Conservation (phyloP, 37 sponge, comb jelly and placozoan species). For the Spongilla lacustris region DNA sequence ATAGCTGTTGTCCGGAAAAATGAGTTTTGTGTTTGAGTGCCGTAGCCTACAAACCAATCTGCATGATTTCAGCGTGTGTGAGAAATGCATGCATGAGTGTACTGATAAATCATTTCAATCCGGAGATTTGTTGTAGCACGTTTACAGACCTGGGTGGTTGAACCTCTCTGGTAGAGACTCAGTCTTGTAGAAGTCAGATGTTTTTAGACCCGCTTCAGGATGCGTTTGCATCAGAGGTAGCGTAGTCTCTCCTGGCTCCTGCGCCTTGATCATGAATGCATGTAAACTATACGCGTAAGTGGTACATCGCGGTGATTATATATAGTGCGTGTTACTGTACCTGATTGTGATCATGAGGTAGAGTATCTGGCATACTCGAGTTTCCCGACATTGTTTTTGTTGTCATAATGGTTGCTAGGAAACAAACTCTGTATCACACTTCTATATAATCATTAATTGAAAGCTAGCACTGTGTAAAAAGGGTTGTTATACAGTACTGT, state of each 20-base stretch:
- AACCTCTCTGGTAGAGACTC: slow-evolving; percentile 80
- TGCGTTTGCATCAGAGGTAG: not conserved
- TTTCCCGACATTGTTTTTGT: not conserved
- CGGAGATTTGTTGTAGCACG: not conserved
- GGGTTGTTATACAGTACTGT: too few relatives aligned
- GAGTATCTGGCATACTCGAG: not conserved
- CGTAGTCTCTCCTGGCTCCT: not conserved
- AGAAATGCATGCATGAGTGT: too few relatives aligned
- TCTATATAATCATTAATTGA: too few relatives aligned
- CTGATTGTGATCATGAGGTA: not conserved
- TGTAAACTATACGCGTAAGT: too few relatives aligned
- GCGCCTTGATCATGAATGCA: not conserved
- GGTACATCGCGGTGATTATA: too few relatives aligned
- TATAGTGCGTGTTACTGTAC: not conserved
- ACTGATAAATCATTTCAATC: not conserved
- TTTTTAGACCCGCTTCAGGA: slow-evolving; percentile 66
- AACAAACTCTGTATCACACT: not conserved
- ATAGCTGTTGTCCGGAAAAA: too few relatives aligned
- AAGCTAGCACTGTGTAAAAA: too few relatives aligned
- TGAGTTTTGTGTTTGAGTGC: too few relatives aligned
- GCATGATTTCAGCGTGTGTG: too few relatives aligned
- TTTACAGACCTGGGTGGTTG: slow-evolving; percentile 81
- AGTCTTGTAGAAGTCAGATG: slow-evolving; percentile 73
- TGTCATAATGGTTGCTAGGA: not conserved
- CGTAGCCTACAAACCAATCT: too few relatives aligned